phyloP scores from a whole-genome alignment of 2,113 vertebrate genomes.

The Bufo bufo region DNA sequence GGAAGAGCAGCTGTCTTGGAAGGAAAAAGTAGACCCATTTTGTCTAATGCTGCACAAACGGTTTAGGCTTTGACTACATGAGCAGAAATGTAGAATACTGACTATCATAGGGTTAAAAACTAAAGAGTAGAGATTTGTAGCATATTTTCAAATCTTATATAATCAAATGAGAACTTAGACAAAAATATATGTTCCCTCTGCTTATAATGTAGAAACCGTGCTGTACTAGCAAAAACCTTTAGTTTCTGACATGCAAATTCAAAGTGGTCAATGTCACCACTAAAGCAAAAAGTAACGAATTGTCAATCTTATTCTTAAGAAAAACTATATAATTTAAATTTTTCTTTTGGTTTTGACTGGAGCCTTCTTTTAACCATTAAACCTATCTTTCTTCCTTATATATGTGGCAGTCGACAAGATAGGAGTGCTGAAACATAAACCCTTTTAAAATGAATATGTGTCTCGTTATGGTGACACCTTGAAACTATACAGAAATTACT shows the following conservation, averaged over 20 bases:
- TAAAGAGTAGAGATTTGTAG: not conserved
- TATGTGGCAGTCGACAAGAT: not conserved
- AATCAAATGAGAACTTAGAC: too few species aligned
- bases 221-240: not conserved
- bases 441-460: not conserved
- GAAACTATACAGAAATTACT: constrained; percentile 73
- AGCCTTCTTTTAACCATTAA: not conserved
- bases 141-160: too few species aligned
- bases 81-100: too few species aligned
- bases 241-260: not conserved
- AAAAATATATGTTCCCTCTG: too few species aligned
- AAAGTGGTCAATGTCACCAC: not conserved
- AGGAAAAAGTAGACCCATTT: not conserved
- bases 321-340: too few species aligned
- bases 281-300: not conserved
- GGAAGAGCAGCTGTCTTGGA: not conserved
- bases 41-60: not conserved
- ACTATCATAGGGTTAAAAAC: not conserved
- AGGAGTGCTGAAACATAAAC: not conserved
- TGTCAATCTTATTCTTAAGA: not conserved
- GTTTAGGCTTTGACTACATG: not conserved
- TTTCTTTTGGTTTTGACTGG: not conserved
- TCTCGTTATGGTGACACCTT: constrained; percentile 65
- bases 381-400: not conserved
- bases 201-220: not conserved